These are phyloP conservation scores for Lampropteryx suffumata DNA, from an alignment of 2,888 invertebrate genomes.

Conservation along the genomic window DNA sequence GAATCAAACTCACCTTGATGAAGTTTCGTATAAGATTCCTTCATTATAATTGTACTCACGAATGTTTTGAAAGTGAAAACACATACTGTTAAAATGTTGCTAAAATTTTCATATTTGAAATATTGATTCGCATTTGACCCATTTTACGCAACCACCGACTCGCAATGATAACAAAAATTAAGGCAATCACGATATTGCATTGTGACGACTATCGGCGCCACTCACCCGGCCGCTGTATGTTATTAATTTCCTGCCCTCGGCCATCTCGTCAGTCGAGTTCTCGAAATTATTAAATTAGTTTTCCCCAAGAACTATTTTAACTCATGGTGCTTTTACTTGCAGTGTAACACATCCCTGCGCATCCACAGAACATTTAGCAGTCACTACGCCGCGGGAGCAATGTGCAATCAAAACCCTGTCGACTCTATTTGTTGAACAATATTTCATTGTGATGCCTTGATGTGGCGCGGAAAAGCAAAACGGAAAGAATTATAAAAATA, in stretches of 20 bases:
- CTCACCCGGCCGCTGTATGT: not conserved
- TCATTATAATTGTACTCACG: no score
- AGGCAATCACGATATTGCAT: slow-evolving; percentile 7
- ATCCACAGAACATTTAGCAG: not conserved
- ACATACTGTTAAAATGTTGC: no score
- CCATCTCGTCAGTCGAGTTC: not conserved
- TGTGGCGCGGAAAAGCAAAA: not conserved
- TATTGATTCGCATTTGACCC: not conserved
- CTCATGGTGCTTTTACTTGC: not conserved
- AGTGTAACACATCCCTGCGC: not conserved
- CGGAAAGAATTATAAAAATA: not conserved
- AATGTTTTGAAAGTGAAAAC: no score
- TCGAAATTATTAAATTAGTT: not conserved
- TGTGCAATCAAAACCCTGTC: slow-evolving; percentile 15
- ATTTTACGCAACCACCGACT: not conserved
- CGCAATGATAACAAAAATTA: slow-evolving; percentile 3
- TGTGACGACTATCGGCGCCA: slow-evolving; percentile 2
- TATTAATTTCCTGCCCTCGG: slow-evolving; percentile 2
- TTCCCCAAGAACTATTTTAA: not conserved
- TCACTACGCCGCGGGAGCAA: not conserved
- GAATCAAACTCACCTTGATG: no score
- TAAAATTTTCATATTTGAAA: no score
- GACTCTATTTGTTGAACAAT: slow-evolving; percentile 12
- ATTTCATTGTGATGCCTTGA: slow-evolving; percentile 2
- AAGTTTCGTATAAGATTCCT: no score